A percentile compares a stretch with the other conserved stretches of the same genome.
Evolutionary conservation across 1,140 invertebrate species (phyloP).

Genomic region (Delia radicum): DNA sequence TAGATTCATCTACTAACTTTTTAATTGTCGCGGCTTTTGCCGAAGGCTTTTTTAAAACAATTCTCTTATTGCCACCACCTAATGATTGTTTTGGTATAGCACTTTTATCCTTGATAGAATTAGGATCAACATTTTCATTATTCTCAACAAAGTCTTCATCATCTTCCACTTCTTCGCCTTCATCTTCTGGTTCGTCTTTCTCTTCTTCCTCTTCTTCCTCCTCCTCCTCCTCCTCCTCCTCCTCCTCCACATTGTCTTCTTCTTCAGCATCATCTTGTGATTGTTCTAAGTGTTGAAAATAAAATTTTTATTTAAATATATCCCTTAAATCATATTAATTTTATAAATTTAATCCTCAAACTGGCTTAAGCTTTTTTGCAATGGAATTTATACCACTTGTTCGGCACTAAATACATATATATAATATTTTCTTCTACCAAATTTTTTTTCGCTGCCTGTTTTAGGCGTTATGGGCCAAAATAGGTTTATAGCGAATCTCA

Average conservation of each 20-base stretch:
- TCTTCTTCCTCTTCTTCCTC: not conserved
- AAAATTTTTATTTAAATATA: too few species aligned
- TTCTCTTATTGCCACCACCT: constrained; percentile 1
- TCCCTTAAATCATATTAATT: not conserved
- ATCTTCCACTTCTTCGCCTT: not conserved
- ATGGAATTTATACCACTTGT: too few species aligned
- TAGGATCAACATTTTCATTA: not conserved
- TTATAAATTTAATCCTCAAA: not conserved
- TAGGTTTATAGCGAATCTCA: too few species aligned
- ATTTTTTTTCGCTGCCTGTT: too few species aligned
- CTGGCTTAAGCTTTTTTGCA: too few species aligned
- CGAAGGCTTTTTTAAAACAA: not conserved
- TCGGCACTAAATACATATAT: too few species aligned
- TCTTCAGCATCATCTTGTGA: not conserved
- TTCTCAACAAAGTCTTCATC: not conserved
- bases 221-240: not conserved
- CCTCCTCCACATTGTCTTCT: not conserved
- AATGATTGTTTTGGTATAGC: not conserved
- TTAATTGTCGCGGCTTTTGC: not conserved
- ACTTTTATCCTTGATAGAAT: not conserved
- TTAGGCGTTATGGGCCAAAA: too few species aligned
- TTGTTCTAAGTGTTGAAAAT: too few species aligned
- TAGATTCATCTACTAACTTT: not conserved
- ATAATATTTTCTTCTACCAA: too few species aligned
- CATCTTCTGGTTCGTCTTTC: not conserved